A percentile compares a stretch with the other conserved stretches of the same genome.
Evolutionary conservation across 2,113 vertebrate genomes (phyloP).

Genomic region (Nothoprocta pentlandii): DNA sequence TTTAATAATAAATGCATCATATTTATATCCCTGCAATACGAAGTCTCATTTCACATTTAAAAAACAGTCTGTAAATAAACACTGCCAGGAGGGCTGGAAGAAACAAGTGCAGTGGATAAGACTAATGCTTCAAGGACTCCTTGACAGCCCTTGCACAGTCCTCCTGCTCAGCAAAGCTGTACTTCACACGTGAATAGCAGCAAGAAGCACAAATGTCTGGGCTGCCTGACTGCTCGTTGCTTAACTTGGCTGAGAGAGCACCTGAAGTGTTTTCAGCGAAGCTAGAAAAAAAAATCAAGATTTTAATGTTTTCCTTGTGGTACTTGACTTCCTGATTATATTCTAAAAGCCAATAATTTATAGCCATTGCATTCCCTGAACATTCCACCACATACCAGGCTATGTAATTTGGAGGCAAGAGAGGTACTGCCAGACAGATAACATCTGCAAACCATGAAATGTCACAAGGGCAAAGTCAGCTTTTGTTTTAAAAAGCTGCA

Average conservation of each 20-base stretch:
- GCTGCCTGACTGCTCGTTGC: not conserved
- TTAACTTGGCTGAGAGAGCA: rapidly evolving
- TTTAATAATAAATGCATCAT: not conserved
- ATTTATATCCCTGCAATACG: not conserved
- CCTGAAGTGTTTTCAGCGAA: not conserved
- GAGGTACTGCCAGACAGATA: not conserved
- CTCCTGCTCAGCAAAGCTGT: not conserved
- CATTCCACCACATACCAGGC: too few species aligned
- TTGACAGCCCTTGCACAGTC: not conserved
- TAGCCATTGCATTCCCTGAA: not conserved
- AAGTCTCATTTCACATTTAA: not conserved
- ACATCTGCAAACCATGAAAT: not conserved
- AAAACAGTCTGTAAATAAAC: not conserved
- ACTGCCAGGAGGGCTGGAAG: not conserved
- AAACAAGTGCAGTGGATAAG: not conserved
- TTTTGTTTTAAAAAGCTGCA: not conserved
- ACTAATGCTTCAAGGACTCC: not conserved
- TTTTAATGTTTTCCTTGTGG: not conserved
- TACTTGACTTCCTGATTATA: not conserved
- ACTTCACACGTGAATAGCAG: not conserved
- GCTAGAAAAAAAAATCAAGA: not conserved
- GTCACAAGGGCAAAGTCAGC: not conserved
- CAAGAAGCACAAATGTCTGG: not conserved
- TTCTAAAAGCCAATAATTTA: not conserved
- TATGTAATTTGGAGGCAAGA: not conserved